Base-by-base conservation (phyloP, 2,888 invertebrate species). In the Cosmorhoe ocellata region DNA sequence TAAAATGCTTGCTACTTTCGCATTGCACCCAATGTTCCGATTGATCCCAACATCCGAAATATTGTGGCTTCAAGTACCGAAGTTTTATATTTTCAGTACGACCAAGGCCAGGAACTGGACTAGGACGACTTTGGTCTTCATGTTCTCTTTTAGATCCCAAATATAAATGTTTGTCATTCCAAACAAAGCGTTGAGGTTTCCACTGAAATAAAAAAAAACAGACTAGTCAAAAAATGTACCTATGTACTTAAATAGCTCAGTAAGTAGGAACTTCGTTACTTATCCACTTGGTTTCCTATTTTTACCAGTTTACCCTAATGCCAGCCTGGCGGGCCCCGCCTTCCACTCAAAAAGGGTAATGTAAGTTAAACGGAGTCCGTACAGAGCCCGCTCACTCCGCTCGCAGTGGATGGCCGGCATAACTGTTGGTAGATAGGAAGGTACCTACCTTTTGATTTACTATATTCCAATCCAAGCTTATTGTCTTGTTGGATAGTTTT, bases 161-260 rank as follows among this genome's bases (percentile, higher is more conserved):
- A 66, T 91, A 93, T 38, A 93, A 66, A 66, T 91, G 76, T 65
- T 92, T 92, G 42, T 92, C 88, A 0, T 79, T 79, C 93, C 93
- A 93, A 39, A 33, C 8, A 46, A 55, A 37, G 11, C 27, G 14
- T 9, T 34, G 38, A 7, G 40, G 44, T 22, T 47, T 39, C 47
- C 47, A 52, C 46, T 52, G 39, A 34, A 52, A 52, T n/a, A 32
- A 9, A 40, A 18, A 13, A n/a, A 8, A 18, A 8, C 2, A 30
- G 18, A 11, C 3, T 14, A 14, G 12, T 11, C 3, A 18, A 3
- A 18, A 4, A 2, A 18, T 2, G 18, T 18, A 18, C 18, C 18
- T 18, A n/a, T n/a, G n/a, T n/a, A 18, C 18, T 18, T 18, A 3
- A 4, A 18, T 18, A 18, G 3, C 18, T 18, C 18, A 18, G 18